These are phyloP conservation scores for Eustalomyia histrio DNA, from an alignment of 2,888 invertebrate species.

Conservation along the genomic window DNA sequence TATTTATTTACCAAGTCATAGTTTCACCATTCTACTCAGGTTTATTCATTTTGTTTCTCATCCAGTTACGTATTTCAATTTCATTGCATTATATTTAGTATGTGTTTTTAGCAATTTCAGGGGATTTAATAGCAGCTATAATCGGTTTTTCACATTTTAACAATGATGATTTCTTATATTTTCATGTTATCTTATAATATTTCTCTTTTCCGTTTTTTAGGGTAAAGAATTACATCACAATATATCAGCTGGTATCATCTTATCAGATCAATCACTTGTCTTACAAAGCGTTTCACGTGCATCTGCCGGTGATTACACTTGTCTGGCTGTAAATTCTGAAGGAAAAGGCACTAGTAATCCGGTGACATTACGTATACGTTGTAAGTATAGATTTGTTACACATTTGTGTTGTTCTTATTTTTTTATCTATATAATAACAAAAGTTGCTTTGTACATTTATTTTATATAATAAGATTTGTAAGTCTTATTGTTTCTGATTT, in stretches of 20 bases:
- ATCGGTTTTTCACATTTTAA: conserved; percentile 20
- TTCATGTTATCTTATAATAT: not conserved
- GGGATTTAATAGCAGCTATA: conserved; percentile 31
- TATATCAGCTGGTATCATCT: conserved; percentile 88
- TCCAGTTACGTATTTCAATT: conserved; percentile 28
- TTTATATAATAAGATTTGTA: no score
- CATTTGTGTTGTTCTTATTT: conserved; percentile 17
- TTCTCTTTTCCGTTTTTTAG: conserved; percentile 78
- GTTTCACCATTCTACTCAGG: conserved; percentile 33
- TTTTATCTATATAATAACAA: not conserved
- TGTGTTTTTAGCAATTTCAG: conserved; percentile 4
- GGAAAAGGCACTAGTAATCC: conserved; percentile 89
- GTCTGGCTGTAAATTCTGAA: conserved; percentile 91
- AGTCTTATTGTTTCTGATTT: no score
- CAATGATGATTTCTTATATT: conserved; percentile 34
- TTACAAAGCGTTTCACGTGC: conserved; percentile 90
- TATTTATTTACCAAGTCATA: conserved; percentile 40
- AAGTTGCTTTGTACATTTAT: not conserved
- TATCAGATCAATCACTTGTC: conserved; percentile 92
- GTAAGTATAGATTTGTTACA: conserved; percentile 81
- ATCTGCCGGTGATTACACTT: conserved; percentile 93
- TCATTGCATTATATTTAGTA: conserved; percentile 17
- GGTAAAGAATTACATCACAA: conserved; percentile 91
- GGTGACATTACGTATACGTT: conserved; percentile 85
- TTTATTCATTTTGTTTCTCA: conserved; percentile 32